Base-by-base conservation (phyloP, 2,797 vertebrate species). In the Vultur gryphus region DNA sequence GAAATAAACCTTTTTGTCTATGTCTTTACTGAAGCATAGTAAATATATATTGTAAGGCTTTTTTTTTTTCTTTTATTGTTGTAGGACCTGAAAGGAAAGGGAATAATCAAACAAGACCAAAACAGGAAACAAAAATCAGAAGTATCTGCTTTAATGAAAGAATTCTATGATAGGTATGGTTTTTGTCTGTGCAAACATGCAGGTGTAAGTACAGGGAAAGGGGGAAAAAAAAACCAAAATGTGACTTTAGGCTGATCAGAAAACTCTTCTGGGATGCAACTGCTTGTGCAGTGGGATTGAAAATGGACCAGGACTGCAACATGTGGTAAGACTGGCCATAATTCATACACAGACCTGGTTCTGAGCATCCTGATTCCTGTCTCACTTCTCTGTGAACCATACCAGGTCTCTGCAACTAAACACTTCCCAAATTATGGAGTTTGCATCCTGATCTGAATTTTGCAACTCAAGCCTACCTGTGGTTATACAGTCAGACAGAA, bases 391-490 rank as follows among this genome's bases (percentile, higher is more conserved):
- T 0, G 0, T n/a, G 54, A 88, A 72, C 69, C 20, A 10, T 78
- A 62, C 43, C 21, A 66, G 51, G 18, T 59, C 72, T 77, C 37
- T 84, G 54, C 72, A 94, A 8, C 69, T 76, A 37, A 89, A 95
- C 46, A 33, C 25, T 83, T 92, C 90, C 69, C 46, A 87, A 96
- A 83, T 76, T 92, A 87, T 0, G 82, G 43, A 89, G 79, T 94
- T 94, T 92, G 82, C 89, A 84, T 95, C 66, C 91, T 90, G 88
- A 95, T 96, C 69, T 88, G 89, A 95, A 91, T 97, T 96, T 94
- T 92, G 92, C 96, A 96, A 93, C 89, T 89, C 65, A 88, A 96
- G 84, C 82, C n/a, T 96, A 76, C 76, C 94, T 96, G 93, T 93
- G 90, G 92, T 95, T 97, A 55, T 82, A 21, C 54, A 88, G 91